phyloP scores from a whole-genome alignment of 1,140 invertebrate species.

The Drosophila funebris region DNA sequence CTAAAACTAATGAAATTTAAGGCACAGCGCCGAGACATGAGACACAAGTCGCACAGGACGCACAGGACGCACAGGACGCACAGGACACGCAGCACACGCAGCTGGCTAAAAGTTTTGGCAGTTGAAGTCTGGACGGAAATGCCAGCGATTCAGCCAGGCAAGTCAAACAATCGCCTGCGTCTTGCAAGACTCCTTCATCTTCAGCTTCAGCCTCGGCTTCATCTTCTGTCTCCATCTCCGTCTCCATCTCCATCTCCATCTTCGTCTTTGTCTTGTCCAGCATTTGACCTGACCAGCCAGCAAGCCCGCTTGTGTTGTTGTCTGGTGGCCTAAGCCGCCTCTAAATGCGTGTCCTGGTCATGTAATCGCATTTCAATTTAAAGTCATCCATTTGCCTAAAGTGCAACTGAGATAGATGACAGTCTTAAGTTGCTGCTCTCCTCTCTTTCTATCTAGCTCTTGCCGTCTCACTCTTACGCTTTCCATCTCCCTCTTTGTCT shows the following conservation, averaged over 20 bases:
- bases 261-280: slow-evolving; percentile 27
- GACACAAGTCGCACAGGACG: slow-evolving; percentile 3
- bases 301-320: slow-evolving; percentile 2
- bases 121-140: slow-evolving; percentile 27
- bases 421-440: neutral
- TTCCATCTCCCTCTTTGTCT: neutral
- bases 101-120: slow-evolving; percentile 37
- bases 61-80: neutral
- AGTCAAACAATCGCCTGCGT: slow-evolving; percentile 29
- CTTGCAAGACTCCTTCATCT: slow-evolving; percentile 8
- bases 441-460: neutral
- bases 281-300: slow-evolving; percentile 61
- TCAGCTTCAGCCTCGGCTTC: slow-evolving; percentile 1
- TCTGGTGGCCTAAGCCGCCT: slow-evolving; percentile 59
- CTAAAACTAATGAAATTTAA: slow-evolving; percentile 76
- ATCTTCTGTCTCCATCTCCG: neutral
- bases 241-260: slow-evolving; percentile 3
- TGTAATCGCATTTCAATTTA: slow-evolving; percentile 82
- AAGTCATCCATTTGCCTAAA: slow-evolving; percentile 66
- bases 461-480: neutral
- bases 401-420: slow-evolving; percentile 6
- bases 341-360: slow-evolving; percentile 77
- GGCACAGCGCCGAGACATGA: slow-evolving; percentile 47
- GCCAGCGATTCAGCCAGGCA: slow-evolving; percentile 50
- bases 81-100: slow-evolving; percentile 22